Conservation (phyloP, 2,113 vertebrate species). For the Piprites chloris region DNA sequence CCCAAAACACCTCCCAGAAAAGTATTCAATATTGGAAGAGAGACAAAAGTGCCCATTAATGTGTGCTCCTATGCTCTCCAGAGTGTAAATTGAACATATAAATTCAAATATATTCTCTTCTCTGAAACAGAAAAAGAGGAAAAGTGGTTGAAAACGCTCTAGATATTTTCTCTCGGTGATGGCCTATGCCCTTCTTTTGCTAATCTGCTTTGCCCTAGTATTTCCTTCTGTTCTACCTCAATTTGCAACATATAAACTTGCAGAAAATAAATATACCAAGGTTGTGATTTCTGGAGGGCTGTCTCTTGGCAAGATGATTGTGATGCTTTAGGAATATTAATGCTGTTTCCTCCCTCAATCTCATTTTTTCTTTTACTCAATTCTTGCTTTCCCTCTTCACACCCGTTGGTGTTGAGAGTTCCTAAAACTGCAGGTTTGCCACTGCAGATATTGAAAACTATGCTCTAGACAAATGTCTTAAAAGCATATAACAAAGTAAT, state of each 20-base stretch:
- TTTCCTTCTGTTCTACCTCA: not conserved
- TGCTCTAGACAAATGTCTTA: not conserved
- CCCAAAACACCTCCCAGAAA: not conserved
- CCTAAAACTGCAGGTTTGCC: not conserved
- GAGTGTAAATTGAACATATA: not conserved
- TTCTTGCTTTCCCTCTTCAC: not conserved
- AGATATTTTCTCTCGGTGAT: not conserved
- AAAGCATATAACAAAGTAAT: not conserved
- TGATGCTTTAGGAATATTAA: not conserved
- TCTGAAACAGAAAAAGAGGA: not conserved
- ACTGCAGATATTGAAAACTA: not conserved
- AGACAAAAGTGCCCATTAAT: not conserved
- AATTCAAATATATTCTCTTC: not conserved
- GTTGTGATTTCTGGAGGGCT: not conserved
- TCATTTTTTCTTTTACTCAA: not conserved
- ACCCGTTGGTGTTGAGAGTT: not conserved
- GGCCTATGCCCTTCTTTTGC: not conserved
- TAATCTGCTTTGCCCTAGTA: not conserved
- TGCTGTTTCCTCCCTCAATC: not conserved
- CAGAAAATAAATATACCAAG: slow-evolving; percentile 14
- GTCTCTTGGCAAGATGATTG: not conserved
- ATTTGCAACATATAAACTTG: slow-evolving; percentile 18
- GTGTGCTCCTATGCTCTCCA: not conserved
- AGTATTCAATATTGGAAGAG: not conserved
- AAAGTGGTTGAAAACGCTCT: not conserved